Conservation (phyloP, 2,888 invertebrate species). For the Suillia variegata region DNA sequence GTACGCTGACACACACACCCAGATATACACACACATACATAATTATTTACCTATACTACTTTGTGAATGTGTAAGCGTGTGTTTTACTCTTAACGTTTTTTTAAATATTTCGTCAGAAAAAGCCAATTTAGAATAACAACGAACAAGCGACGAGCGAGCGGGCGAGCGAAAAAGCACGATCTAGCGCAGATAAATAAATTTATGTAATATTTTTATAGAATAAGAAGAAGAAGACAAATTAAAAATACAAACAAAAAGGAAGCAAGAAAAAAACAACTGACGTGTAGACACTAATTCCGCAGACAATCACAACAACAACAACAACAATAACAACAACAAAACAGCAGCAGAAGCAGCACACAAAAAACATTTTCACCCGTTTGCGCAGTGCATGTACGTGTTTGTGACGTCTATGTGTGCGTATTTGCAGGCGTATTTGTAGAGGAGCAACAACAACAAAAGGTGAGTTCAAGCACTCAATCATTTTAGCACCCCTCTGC, state of each 20-base stretch:
- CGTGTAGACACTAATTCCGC: background rate
- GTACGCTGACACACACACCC: background rate
- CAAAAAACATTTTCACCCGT: background rate
- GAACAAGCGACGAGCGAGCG: background rate
- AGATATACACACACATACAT: background rate
- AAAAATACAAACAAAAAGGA: background rate
- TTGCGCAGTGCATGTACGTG: background rate
- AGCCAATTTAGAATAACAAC: background rate
- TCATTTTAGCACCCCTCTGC: no score
- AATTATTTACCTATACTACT: background rate
- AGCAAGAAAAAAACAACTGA: background rate
- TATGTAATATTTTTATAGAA: no score
- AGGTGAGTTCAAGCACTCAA: slow-evolving; percentile 5
- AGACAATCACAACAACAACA: background rate
- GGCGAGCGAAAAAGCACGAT: no score
- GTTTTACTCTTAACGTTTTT: background rate
- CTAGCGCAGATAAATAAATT: no score
- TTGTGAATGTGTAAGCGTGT: background rate
- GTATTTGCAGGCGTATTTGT: background rate
- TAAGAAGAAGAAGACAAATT: no score
- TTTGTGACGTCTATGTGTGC: background rate
- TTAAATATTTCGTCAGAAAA: slow-evolving; percentile 1
- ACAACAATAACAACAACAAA: background rate
- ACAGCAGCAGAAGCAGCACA: background rate
- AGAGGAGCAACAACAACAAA: background rate